phyloP scores from a whole-genome alignment of 2,888 invertebrate species.

The Synergus laeviventris region DNA sequence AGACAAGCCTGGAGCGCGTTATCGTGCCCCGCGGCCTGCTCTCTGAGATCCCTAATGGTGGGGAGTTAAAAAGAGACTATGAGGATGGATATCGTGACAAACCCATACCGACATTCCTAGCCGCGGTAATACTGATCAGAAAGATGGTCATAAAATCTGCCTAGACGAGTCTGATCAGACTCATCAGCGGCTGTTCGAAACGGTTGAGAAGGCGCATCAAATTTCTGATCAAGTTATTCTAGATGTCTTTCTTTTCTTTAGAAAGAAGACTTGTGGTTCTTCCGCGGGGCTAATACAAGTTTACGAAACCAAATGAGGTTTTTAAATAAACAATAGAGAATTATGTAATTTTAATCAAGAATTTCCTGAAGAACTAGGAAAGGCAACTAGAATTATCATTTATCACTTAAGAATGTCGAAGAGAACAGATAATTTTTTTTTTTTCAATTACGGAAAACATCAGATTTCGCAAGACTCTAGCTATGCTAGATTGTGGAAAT shows the following conservation, averaged over 20 bases:
- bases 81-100: conserved; percentile 33
- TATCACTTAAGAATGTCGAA: not conserved
- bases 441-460: not conserved
- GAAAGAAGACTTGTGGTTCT: not conserved
- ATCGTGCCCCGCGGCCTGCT: conserved; percentile 55
- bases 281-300: no score
- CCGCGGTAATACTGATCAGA: not conserved
- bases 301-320: no score
- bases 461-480: no score
- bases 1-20: conserved; percentile 62
- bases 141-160: conserved; percentile 8
- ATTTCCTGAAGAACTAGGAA: not conserved
- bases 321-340: no score
- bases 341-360: no score
- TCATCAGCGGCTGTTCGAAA: not conserved
- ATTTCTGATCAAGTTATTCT: not conserved
- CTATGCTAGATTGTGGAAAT: not conserved
- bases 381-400: not conserved
- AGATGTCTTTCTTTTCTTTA: not conserved
- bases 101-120: conserved; percentile 23
- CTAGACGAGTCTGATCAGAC: not conserved
- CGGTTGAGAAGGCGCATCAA: not conserved
- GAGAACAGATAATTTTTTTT: not conserved
- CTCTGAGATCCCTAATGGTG: conserved; percentile 44
- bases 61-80: conserved; percentile 24